Percentiles rank a stretch among this genome's conserved stretches.
phyloP scores from a whole-genome alignment of 2,888 invertebrate species.

The Monoplex corrugatus region DNA sequence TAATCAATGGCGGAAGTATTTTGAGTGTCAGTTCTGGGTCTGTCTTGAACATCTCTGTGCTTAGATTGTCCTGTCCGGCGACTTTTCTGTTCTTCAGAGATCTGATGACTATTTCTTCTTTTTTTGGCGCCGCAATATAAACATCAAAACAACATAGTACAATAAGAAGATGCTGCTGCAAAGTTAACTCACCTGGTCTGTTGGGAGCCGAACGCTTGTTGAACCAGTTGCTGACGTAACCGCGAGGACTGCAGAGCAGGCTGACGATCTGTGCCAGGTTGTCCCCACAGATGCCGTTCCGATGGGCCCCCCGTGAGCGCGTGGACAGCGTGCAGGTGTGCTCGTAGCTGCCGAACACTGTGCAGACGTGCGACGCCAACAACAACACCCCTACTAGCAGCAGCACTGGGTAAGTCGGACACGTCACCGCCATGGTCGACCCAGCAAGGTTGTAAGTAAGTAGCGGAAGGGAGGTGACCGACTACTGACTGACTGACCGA shows the following conservation, averaged over 20 bases:
- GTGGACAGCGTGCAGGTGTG: constrained; percentile 47
- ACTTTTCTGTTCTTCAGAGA: no score
- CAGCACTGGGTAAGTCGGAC: constrained; percentile 14
- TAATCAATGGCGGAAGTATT: no score
- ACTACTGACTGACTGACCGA: not conserved
- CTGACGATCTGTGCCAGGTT: constrained; percentile 32
- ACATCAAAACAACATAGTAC: no score
- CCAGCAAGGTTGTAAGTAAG: not conserved
- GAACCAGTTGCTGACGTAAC: constrained; percentile 39
- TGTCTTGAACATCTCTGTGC: no score
- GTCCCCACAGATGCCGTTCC: constrained; percentile 38
- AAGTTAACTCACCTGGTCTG: constrained; percentile 25
- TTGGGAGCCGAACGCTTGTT: constrained; percentile 35
- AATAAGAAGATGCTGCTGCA: no score
- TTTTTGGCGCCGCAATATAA: no score
- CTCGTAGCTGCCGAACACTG: constrained; percentile 33
- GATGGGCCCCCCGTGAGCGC: constrained; percentile 34
- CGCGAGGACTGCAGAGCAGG: constrained; percentile 24
- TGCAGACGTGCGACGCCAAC: not conserved
- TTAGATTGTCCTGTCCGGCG: no score
- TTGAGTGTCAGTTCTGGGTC: no score
- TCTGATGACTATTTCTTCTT: no score
- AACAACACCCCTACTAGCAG: not conserved
- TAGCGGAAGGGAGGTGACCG: not conserved
- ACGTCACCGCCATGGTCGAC: constrained; percentile 21